phyloP scores from a whole-genome alignment of 2,888 invertebrate genomes.

The Erannis defoliaria region DNA sequence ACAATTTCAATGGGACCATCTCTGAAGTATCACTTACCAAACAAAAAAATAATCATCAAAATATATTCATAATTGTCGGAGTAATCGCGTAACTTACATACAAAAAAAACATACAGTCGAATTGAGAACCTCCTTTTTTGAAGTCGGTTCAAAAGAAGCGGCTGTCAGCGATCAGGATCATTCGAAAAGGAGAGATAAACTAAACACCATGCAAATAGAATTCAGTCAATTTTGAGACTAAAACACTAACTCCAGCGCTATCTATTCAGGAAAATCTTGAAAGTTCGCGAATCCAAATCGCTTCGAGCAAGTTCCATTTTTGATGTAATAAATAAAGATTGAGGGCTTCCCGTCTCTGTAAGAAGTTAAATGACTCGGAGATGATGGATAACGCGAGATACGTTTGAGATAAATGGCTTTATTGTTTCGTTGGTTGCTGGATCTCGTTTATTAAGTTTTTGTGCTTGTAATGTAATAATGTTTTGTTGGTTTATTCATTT shows the following conservation, averaged over 20 bases:
- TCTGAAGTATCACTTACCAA: no score
- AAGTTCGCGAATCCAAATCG: background rate
- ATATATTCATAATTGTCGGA: no score
- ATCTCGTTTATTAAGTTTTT: background rate
- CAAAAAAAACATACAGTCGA: no score
- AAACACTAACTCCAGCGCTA: background rate
- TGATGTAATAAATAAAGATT: constrained; percentile 31
- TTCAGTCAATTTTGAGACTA: background rate
- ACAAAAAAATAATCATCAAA: no score
- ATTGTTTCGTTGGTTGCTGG: constrained; percentile 13
- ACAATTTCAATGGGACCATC: no score
- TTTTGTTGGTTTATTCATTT: background rate
- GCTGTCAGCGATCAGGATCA: background rate
- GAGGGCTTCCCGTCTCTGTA: constrained; percentile 21
- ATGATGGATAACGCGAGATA: constrained; percentile 23
- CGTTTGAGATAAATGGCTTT: constrained; percentile 24
- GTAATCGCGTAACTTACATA: no score
- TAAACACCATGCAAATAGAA: background rate
- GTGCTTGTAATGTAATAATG: constrained; percentile 6
- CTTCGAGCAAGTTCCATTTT: constrained; percentile 16
- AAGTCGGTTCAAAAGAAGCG: no score
- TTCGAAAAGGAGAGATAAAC: background rate
- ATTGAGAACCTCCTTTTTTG: no score
- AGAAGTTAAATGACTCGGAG: constrained; percentile 25
- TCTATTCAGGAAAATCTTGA: background rate